phyloP scores from a whole-genome alignment of 1,140 invertebrate genomes.

The Pseudomyrmex pallidus region DNA sequence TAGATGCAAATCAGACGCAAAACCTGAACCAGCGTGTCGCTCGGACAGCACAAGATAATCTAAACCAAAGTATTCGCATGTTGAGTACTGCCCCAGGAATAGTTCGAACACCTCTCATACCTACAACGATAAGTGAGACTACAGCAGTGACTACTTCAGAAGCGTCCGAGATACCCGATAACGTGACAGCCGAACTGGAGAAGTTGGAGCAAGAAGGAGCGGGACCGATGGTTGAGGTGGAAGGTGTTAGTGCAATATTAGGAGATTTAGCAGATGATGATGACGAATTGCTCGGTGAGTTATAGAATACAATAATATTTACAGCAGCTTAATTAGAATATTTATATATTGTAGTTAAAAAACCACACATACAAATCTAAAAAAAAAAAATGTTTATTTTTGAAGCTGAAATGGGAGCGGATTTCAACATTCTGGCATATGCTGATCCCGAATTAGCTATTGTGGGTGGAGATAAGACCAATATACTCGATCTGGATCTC shows the following conservation, averaged over 20 bases:
- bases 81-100: slow-evolving; percentile 75
- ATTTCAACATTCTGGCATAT: slow-evolving; percentile 98
- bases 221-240: slow-evolving; percentile 89
- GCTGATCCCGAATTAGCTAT: slow-evolving; percentile 97
- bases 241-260: slow-evolving; percentile 91
- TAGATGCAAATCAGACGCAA: slow-evolving; percentile 80
- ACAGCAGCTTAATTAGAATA: not conserved
- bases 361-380: slow-evolving; percentile 25
- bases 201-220: slow-evolving; percentile 91
- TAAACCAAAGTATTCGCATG: slow-evolving; percentile 81
- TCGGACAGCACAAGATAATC: slow-evolving; percentile 75
- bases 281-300: slow-evolving; percentile 92
- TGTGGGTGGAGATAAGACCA: slow-evolving; percentile 90
- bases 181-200: slow-evolving; percentile 91
- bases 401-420: slow-evolving; percentile 94
- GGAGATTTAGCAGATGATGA: slow-evolving; percentile 93
- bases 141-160: slow-evolving; percentile 75
- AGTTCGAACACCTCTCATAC: slow-evolving; percentile 76
- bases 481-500: slow-evolving; percentile 92
- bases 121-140: slow-evolving; percentile 78
- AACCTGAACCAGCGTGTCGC: slow-evolving; percentile 78
- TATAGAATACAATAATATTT: not conserved
- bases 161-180: slow-evolving; percentile 90
- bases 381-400: slow-evolving; percentile 69
- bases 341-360: slow-evolving; percentile 18